A percentile compares a stretch with the other conserved stretches of the same genome.
phyloP scores from a whole-genome alignment of 2,888 invertebrate species.

The Aporophyla lueneburgensis region DNA sequence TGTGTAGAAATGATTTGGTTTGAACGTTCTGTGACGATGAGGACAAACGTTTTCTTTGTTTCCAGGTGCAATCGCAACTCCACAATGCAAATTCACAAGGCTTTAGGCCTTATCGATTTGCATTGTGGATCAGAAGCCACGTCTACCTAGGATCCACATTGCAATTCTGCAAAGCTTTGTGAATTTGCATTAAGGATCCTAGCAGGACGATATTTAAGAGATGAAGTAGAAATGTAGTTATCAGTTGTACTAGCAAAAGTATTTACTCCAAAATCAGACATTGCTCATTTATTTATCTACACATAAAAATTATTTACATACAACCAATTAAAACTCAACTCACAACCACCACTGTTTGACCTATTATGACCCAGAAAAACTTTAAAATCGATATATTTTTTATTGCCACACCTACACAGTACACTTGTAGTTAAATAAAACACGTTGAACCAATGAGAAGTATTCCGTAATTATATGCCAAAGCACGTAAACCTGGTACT shows the following conservation, averaged over 20 bases:
- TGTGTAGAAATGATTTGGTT: neutral
- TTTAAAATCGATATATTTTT: constrained; percentile 48
- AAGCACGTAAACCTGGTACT: constrained; percentile 18
- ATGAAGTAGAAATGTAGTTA: neutral
- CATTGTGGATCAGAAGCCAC: neutral
- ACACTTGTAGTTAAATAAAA: constrained; percentile 46
- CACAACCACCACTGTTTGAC: constrained; percentile 13
- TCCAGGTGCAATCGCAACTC: neutral
- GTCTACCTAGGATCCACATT: neutral
- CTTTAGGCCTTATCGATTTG: too few species aligned
- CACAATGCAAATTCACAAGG: too few species aligned
- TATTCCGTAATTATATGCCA: constrained; percentile 55
- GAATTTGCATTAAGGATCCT: neutral
- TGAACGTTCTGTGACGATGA: neutral
- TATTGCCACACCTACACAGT: constrained; percentile 25
- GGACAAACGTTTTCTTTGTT: neutral
- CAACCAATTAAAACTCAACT: constrained; percentile 16
- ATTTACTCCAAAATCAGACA: neutral
- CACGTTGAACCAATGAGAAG: constrained; percentile 40
- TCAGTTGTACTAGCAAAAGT: neutral
- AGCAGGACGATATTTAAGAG: neutral
- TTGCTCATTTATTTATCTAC: neutral
- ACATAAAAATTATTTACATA: constrained; percentile 6
- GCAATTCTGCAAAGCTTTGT: neutral
- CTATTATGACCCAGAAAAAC: constrained; percentile 53